Evolutionary conservation across 2,113 vertebrate species (phyloP).

Genomic region (Notarius lentiginosus): DNA sequence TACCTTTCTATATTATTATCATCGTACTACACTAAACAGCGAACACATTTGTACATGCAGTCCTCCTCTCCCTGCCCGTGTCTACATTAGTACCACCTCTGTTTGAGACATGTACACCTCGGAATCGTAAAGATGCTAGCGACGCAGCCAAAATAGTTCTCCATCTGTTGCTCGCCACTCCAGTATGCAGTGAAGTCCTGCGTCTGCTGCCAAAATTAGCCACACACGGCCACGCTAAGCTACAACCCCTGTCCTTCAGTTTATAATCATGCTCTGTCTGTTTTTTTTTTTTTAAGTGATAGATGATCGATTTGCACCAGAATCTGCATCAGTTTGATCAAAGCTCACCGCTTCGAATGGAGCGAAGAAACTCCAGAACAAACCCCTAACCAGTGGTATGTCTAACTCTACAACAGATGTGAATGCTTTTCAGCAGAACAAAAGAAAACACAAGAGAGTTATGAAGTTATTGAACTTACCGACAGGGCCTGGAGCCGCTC

Average conservation of each 20-base stretch:
- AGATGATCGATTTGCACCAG: neutral
- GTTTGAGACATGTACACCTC: slow-evolving; percentile 42
- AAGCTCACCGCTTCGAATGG: neutral
- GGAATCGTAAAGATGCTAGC: slow-evolving; percentile 63
- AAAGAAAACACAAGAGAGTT: slow-evolving; percentile 58
- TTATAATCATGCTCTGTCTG: neutral
- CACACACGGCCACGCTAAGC: slow-evolving; percentile 39
- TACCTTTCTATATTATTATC: neutral
- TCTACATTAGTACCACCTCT: slow-evolving; percentile 22
- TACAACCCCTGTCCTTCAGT: slow-evolving; percentile 58
- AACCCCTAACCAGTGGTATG: neutral
- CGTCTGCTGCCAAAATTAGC: slow-evolving; percentile 70
- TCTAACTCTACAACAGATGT: neutral
- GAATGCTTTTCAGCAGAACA: neutral
- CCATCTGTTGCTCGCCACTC: slow-evolving; percentile 68
- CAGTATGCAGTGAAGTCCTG: slow-evolving; percentile 31
- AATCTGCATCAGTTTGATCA: neutral
- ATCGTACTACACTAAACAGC: neutral
- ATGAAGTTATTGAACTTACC: slow-evolving; percentile 81
- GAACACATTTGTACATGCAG: neutral
- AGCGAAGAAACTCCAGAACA: slow-evolving; percentile 1
- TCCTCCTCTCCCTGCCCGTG: neutral
- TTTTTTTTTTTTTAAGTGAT: neutral
- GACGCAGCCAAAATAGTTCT: slow-evolving; percentile 72
- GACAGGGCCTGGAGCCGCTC: slow-evolving; percentile 96